Conservation (phyloP, 2,888 invertebrate genomes). For the Zootermopsis nevadensis region DNA sequence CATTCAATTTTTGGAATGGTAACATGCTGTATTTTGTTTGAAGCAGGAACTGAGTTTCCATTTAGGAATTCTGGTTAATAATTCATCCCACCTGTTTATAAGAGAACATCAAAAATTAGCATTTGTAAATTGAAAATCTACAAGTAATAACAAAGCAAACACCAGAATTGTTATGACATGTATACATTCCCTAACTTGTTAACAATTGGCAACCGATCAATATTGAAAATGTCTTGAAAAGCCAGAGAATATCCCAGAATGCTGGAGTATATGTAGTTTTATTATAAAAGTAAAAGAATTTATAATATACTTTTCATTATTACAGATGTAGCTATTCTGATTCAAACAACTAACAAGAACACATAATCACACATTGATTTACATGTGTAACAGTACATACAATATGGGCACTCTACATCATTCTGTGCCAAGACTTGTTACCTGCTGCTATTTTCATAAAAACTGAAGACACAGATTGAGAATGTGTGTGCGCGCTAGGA, state of each 20-base stretch:
- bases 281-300: constrained; percentile 52
- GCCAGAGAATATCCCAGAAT: neutral
- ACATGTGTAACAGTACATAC: constrained; percentile 35
- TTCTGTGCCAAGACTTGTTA: constrained; percentile 18
- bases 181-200: too few species aligned
- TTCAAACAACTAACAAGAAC: constrained; percentile 38
- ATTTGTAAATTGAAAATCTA: too few species aligned
- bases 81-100: too few species aligned
- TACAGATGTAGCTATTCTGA: constrained; percentile 27
- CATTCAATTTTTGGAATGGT: too few species aligned
- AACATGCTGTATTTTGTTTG: too few species aligned
- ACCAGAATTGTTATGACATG: too few species aligned
- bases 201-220: too few species aligned
- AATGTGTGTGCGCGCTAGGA: neutral
- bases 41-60: too few species aligned
- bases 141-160: too few species aligned
- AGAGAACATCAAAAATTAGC: too few species aligned
- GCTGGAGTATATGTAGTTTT: constrained; percentile 40
- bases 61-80: too few species aligned
- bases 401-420: constrained; percentile 4
- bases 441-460: constrained; percentile 8
- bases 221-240: neutral
- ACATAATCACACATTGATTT: constrained; percentile 31
- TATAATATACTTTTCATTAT: constrained; percentile 45
- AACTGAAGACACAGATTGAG: constrained; percentile 15